Base-by-base conservation (phyloP, 1,140 invertebrate genomes). In the Agrypnia vestita region DNA sequence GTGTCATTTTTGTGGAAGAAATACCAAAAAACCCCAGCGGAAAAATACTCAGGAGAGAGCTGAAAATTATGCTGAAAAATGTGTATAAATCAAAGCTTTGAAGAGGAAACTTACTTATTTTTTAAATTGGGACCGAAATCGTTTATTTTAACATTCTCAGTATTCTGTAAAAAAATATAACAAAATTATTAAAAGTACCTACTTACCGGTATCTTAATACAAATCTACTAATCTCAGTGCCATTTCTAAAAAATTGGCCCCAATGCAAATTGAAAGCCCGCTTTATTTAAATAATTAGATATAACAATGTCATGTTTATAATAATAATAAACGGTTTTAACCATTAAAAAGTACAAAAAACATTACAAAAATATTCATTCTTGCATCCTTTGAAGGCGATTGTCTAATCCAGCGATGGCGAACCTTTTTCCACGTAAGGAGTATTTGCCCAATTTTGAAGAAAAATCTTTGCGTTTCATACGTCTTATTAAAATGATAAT, bases 11-110 rank as follows among this genome's bases (percentile, higher is more conserved):
- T 83, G 82, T 93, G 3, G 85, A 91, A 0, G 86, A 86, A 73
- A 92, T 94, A 81, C 93, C 93, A 12, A 93, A 92, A 84, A 92
- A 87, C 78, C 82, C 90, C 3, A 89, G 90, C 44, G 93, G 87
- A 21, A 88, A 88, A 75, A 82, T 84, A 11, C 62, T 84, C n/a
- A 56, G 83, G 62, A 51, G 80, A 56, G 61, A 80, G 19, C 56
- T 83, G 12, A 76, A 59, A 62, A 61, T 75, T 3, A 9, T 79
- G 43, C 69, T 80, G 17, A 69, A 69, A 21, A 47, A 44, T 15
- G 0, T 47, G 15, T 46, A 59, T 10, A 76, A 77, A 77, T 76
- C 79, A 12, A 76, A 80, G 55, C 55, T 76, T 6, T 80, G 25
- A 35, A 35, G 6, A 1, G 25, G 25, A 35, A 35, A 35, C 6